Conservation (phyloP, 2,888 invertebrate genomes). For the Andrena flavipes region DNA sequence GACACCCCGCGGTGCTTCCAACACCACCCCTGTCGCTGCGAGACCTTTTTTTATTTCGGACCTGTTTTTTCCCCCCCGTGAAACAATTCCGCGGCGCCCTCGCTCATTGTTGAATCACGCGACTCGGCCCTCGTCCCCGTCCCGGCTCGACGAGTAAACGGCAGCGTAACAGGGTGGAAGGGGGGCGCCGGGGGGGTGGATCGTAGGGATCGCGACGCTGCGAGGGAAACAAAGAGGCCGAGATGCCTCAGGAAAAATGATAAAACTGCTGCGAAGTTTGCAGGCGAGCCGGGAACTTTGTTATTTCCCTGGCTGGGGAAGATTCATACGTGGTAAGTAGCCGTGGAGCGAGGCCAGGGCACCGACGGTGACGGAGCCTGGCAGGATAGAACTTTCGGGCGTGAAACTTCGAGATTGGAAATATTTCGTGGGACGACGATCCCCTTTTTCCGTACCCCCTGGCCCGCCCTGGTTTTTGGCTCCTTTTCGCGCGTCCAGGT, state of each 20-base stretch:
- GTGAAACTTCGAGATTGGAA: slow-evolving; percentile 71
- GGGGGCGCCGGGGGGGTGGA: not conserved
- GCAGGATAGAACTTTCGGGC: slow-evolving; percentile 61
- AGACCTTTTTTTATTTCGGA: slow-evolving; percentile 39
- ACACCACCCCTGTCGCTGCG: not conserved
- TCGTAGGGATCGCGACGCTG: not conserved
- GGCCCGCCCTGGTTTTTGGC: not conserved
- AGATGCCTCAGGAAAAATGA: slow-evolving; percentile 50
- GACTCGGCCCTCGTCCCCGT: slow-evolving; percentile 11
- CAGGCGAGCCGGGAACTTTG: slow-evolving; percentile 59
- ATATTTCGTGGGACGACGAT: slow-evolving; percentile 63
- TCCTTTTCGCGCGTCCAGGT: slow-evolving; percentile 21
- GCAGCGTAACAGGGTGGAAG: no score
- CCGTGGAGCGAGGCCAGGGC: slow-evolving; percentile 21
- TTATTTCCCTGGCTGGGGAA: slow-evolving; percentile 64
- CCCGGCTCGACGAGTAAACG: slow-evolving; percentile 27
- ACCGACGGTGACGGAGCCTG: slow-evolving; percentile 22
- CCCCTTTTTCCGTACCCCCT: slow-evolving; percentile 27
- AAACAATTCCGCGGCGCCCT: slow-evolving; percentile 53
- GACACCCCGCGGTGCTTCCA: not conserved
- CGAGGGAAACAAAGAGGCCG: slow-evolving; percentile 25
- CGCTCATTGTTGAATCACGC: slow-evolving; percentile 52
- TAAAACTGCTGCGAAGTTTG: slow-evolving; percentile 64
- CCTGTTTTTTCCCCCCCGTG: slow-evolving; percentile 38
- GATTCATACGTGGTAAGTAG: slow-evolving; percentile 67